These are phyloP conservation scores for Phalacrocorax brasilianus DNA, from an alignment of 2,113 vertebrate genomes.

Conservation along the genomic window DNA sequence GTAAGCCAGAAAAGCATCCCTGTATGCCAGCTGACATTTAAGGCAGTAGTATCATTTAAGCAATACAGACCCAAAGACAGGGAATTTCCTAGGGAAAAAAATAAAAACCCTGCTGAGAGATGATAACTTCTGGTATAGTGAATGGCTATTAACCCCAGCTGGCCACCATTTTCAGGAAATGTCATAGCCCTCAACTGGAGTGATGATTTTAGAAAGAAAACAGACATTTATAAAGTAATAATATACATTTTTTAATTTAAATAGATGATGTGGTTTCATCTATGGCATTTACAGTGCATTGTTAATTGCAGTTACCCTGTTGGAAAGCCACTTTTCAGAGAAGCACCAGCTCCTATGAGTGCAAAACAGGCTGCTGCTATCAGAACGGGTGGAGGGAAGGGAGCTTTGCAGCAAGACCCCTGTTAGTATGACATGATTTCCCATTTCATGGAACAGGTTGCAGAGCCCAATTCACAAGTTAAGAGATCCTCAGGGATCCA, in stretches of 20 bases:
- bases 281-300: neutral
- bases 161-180: neutral
- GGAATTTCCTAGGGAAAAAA: neutral
- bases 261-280: neutral
- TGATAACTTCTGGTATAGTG: neutral
- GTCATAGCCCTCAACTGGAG: neutral
- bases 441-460: neutral
- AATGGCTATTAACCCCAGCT: neutral
- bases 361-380: neutral
- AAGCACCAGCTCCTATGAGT: neutral
- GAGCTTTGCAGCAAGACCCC: neutral
- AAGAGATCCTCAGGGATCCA: conserved; percentile 21
- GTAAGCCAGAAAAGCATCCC: neutral
- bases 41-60: neutral
- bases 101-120: neutral
- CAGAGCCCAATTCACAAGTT: neutral
- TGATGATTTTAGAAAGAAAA: neutral
- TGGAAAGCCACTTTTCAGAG: neutral
- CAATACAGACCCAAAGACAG: neutral
- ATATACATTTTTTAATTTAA: neutral
- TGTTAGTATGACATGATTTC: neutral
- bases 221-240: neutral
- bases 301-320: neutral
- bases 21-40: neutral
- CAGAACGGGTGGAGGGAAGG: neutral